Evolutionary conservation across 1,140 invertebrate species (phyloP), one percentile per base, ranked within the genome.

Genomic region (Rhagoletis pomonella): DNA sequence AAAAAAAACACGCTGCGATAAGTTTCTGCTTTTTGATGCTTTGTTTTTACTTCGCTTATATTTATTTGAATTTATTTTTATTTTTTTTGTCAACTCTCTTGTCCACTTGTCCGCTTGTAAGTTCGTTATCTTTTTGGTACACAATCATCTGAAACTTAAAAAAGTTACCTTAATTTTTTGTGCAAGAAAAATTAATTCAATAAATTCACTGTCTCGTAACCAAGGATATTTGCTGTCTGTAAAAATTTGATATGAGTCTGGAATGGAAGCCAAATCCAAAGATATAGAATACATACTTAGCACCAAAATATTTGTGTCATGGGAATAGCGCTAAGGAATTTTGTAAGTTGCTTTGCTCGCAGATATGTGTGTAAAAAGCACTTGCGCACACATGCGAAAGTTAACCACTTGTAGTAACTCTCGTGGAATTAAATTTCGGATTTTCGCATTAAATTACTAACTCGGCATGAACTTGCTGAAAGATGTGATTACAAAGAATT

Each of bases 181-280:
- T 44, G 67, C 14, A n/a, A 47, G 67, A 73, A 47, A 73, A 73
- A 73, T 73, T 73, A 73, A 73, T 73, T 73, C 67, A 73, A 73
- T 73, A 73, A 42, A 73, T 73, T 73, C 44, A 73, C 67, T 47
- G 67, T 44, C 67, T 73, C 67, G 14, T 73, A 47, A 4, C 67
- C 67, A 73, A 73, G 42, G 42, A 47, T 73, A 73, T 73, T 12
- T 69, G 7, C 42, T 44, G 39, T 73, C 67, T 73, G 67, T 73
- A 47, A 44, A 73, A 73, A 73, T 73, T 17, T 73, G 14, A 14
- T 73, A 73, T 42, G 67, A 47, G 39, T 17, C 42, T 73, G 44
- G 42, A 73, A 73, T 47, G 44, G 67, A 47, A 73, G 67, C 67
- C 67, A 47, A 47, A 42, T 29, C 29, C 29, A 29, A 29, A 29